phyloP scores from a whole-genome alignment of 1,140 invertebrate species.

The Psix sp. region DNA sequence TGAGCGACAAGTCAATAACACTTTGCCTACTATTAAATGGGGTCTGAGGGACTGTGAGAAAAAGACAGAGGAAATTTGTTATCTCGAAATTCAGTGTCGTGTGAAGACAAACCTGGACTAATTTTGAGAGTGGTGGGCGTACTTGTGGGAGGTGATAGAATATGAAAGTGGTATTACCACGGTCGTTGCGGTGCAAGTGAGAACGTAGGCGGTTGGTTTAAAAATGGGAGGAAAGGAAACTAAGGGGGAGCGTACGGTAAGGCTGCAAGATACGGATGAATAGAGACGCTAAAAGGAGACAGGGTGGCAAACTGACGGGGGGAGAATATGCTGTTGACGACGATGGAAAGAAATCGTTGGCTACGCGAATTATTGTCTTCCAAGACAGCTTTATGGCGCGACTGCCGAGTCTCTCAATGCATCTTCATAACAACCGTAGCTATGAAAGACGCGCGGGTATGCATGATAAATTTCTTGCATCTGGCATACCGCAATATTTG shows the following conservation, averaged over 20 bases:
- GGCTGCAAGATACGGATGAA: conserved; percentile 54
- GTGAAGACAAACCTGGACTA: conserved; percentile 59
- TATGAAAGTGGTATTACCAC: conserved; percentile 58
- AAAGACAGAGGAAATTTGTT: conserved; percentile 40
- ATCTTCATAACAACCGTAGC: conserved; percentile 52
- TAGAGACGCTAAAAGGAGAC: conserved; percentile 51
- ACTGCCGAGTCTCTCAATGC: conserved; percentile 50
- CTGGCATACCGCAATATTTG: conserved; percentile 36
- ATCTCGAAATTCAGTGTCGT: conserved; percentile 39
- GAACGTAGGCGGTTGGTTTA: conserved; percentile 27
- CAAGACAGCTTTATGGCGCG: conserved; percentile 47
- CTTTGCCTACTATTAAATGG: conserved; percentile 26
- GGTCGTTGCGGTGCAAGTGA: conserved; percentile 35
- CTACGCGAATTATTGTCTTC: conserved; percentile 61
- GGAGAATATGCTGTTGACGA: conserved; percentile 56
- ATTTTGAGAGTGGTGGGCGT: conserved; percentile 59
- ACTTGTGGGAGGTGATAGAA: conserved; percentile 55
- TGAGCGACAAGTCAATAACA: conserved; percentile 35
- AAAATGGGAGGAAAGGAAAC: conserved; percentile 10
- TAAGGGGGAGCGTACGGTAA: conserved; percentile 25
- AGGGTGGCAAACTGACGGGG: conserved; percentile 54
- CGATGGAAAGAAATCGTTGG: conserved; percentile 60
- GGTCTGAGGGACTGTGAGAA: conserved; percentile 27
- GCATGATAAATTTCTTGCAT: conserved; percentile 44
- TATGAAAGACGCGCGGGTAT: conserved; percentile 45